phyloP scores from a whole-genome alignment of 2,797 vertebrate genomes.

The Myotis myotis region DNA sequence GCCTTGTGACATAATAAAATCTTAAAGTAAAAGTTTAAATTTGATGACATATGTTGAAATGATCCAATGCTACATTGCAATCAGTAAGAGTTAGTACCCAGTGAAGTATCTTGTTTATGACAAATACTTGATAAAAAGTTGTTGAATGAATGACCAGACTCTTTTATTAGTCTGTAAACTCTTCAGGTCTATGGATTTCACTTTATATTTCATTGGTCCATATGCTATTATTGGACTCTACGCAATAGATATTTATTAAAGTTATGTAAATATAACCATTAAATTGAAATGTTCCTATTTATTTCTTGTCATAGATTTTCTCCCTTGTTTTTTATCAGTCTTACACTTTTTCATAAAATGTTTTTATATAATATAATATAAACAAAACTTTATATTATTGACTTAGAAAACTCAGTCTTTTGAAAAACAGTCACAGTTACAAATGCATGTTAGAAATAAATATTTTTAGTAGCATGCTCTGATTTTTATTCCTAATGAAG shows the following conservation, averaged over 20 bases:
- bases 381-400: not conserved
- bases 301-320: not conserved
- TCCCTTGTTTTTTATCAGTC: not conserved
- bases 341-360: slow-evolving; percentile 14
- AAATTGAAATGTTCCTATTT: not conserved
- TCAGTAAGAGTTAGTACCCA: not conserved
- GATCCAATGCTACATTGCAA: not conserved
- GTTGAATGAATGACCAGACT: not conserved
- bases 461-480: not conserved
- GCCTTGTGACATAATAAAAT: not conserved
- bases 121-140: not conserved
- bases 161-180: not conserved
- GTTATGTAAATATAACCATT: not conserved
- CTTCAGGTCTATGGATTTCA: not conserved
- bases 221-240: not conserved
- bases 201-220: not conserved
- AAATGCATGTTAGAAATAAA: not conserved
- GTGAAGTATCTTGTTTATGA: not conserved
- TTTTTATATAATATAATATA: too few relatives aligned
- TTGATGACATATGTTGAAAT: not conserved
- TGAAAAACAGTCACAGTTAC: not conserved
- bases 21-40: not conserved
- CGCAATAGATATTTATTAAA: not conserved
- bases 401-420: slow-evolving; percentile 30
- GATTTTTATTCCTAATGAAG: slow-evolving; percentile 37